Conservation (phyloP, 1,140 invertebrate genomes). For the Zaprionus vittiger region DNA sequence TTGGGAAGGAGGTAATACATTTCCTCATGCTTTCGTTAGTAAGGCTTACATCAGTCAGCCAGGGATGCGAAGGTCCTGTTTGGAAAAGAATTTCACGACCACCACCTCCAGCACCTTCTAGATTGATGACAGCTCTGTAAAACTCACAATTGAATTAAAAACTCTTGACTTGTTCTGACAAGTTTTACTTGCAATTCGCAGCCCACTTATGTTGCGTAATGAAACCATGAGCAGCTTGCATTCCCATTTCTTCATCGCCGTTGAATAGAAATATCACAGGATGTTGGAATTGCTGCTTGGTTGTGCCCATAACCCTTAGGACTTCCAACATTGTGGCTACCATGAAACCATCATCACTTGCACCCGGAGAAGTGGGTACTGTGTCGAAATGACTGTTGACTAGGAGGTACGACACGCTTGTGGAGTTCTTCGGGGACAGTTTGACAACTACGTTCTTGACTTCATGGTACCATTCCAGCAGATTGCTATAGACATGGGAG, state of each 20-base stretch:
- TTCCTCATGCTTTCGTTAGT: background rate
- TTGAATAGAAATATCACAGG: constrained; percentile 93
- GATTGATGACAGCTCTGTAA: constrained; percentile 60
- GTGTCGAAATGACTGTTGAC: constrained; percentile 98
- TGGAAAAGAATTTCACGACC: constrained; percentile 98
- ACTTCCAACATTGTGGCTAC: constrained; percentile 96
- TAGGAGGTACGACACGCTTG: constrained; percentile 87
- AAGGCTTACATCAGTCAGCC: constrained; percentile 90
- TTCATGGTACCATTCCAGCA: constrained; percentile 87
- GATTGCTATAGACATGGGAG: constrained; percentile 85
- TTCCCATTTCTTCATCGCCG: constrained; percentile 89
- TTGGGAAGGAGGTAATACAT: too few species aligned
- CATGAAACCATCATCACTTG: constrained; percentile 91
- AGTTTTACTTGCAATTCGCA: constrained; percentile 84
- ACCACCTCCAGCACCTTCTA: constrained; percentile 92
- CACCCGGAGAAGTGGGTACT: constrained; percentile 89
- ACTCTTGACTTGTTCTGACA: too few species aligned
- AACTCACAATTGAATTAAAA: constrained; percentile 85
- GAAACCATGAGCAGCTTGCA: constrained; percentile 91
- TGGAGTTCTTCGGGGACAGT: constrained; percentile 85
- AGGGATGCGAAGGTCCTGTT: constrained; percentile 95
- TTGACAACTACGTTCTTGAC: constrained; percentile 92
- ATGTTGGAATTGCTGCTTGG: constrained; percentile 52
- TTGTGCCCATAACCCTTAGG: constrained; percentile 84
- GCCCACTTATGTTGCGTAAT: constrained; percentile 92